Base-by-base conservation (phyloP, 2,113 vertebrate genomes). In the Hystrix brachyura region DNA sequence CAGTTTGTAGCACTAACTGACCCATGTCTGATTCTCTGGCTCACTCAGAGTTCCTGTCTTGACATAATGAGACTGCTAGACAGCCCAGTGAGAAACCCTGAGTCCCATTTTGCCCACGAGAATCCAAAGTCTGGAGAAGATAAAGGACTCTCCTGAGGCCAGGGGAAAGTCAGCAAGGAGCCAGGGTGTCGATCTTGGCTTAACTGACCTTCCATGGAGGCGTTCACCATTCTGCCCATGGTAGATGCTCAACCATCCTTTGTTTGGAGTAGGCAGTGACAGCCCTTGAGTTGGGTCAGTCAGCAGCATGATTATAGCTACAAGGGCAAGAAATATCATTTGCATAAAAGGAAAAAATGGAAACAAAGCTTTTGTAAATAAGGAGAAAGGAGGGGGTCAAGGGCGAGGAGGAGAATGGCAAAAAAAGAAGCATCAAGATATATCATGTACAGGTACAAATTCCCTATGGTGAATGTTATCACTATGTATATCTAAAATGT, bases 191-290 rank as follows among this genome's bases (percentile, higher is more conserved):
- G 5, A 0, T 38, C 1, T 32, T 51, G 79, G 83, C 46, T 51
- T 71, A 27, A 29, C 5, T 57, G 43, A 53, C 21, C 12, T 53
- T 59, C 9, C 3, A 6, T 11, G 34, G 57, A 21, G 46, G 53
- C 34, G 34, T n/a, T 4, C 34, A 11, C 12, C 13, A 4, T 48
- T 48, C 60, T 4, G 0, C 34, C 4, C 4, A 0, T 0, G 48
- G 8, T 59, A 46, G 59, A 21, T 1, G 17, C 59, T 67, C 69
- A 19, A 51, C 7, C 48, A 48, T n/a, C 69, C 27, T 64, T 13
- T 25, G 1, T 91, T 67, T 57, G 48, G 55, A 29, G 69, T 3
- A 29, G 17, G 38, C 51, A 15, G 53, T 29, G 84, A 60, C 43
- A 25, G 13, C 55, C 3, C 10, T 51, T 60, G 8, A 15, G 3